phyloP scores from a whole-genome alignment of 2,888 invertebrate genomes.

The Synanthedon myopaeformis region DNA sequence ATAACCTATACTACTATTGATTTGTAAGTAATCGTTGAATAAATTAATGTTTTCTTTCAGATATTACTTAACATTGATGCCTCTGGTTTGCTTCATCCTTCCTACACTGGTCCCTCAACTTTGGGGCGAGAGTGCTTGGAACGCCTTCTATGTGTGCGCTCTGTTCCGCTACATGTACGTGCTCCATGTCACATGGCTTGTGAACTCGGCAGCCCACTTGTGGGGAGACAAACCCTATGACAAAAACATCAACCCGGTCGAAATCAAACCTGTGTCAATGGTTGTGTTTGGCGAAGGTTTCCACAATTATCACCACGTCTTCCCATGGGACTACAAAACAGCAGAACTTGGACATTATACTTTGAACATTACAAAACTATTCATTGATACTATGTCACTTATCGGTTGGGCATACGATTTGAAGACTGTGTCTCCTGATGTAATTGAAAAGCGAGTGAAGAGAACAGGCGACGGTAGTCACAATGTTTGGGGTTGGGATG shows the following conservation, averaged over 20 bases:
- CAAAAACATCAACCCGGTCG: conserved; percentile 77
- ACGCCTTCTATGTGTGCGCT: conserved; percentile 76
- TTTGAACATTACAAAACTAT: conserved; percentile 78
- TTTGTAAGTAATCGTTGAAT: neutral
- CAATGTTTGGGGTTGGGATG: conserved; percentile 81
- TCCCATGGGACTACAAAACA: conserved; percentile 89
- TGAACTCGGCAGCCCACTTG: conserved; percentile 89
- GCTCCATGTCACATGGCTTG: conserved; percentile 88
- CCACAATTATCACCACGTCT: conserved; percentile 89
- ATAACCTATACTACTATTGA: no score
- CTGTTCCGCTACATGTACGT: conserved; percentile 82
- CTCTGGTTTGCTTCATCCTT: conserved; percentile 79
- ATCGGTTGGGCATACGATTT: conserved; percentile 91
- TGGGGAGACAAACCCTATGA: conserved; percentile 82
- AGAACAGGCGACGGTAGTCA: conserved; percentile 82
- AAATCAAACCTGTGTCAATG: conserved; percentile 75
- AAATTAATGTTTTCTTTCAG: conserved; percentile 42
- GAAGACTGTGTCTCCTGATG: conserved; percentile 79
- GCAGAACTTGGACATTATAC: conserved; percentile 80
- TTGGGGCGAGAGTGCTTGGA: conserved; percentile 80
- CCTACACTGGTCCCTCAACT: conserved; percentile 80
- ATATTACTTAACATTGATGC: conserved; percentile 79
- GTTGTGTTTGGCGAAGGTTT: conserved; percentile 82
- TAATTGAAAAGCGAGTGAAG: conserved; percentile 76
- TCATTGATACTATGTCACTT: conserved; percentile 83